Evolutionary conservation across 37 sponge, comb jelly and placozoan species (phyloP).

Genomic region (Cliona cf. orientalis): DNA sequence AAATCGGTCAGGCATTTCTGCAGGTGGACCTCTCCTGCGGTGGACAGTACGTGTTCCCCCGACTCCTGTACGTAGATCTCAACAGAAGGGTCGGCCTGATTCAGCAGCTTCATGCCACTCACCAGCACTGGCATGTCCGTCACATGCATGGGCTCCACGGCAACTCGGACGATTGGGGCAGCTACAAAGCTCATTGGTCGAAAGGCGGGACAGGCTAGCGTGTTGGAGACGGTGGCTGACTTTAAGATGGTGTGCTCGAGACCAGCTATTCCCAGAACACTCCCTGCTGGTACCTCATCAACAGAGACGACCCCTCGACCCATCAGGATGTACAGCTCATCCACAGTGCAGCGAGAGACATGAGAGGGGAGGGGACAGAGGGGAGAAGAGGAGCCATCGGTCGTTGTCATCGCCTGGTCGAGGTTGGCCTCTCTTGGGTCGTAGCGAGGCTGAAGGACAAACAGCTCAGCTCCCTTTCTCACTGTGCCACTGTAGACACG

Average conservation of each 20-base stretch:
- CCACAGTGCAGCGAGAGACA: constrained; percentile 14
- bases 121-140: constrained; percentile 71
- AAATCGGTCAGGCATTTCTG: constrained; percentile 94
- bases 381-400: background rate
- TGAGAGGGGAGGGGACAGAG: constrained; percentile 8
- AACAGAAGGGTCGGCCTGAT: constrained; percentile 95
- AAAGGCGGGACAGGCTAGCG: constrained; percentile 90
- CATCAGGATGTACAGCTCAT: constrained; percentile 89
- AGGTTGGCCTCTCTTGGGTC: constrained; percentile 59
- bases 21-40: constrained; percentile 97
- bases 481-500: constrained; percentile 87
- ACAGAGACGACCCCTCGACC: constrained; percentile 82
- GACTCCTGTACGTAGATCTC: constrained; percentile 80
- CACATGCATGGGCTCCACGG: constrained; percentile 86
- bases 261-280: constrained; percentile 90
- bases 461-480: constrained; percentile 64
- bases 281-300: constrained; percentile 85
- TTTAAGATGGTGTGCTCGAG: constrained; percentile 82
- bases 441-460: constrained; percentile 86
- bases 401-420: background rate
- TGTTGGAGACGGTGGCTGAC: constrained; percentile 83
- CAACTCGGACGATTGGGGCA: constrained; percentile 90
- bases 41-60: constrained; percentile 87
- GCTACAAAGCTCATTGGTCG: constrained; percentile 73
- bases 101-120: constrained; percentile 86